These are phyloP conservation scores for Drosophila buzzatii DNA, from an alignment of 2,888 invertebrate species.

Conservation along the genomic window DNA sequence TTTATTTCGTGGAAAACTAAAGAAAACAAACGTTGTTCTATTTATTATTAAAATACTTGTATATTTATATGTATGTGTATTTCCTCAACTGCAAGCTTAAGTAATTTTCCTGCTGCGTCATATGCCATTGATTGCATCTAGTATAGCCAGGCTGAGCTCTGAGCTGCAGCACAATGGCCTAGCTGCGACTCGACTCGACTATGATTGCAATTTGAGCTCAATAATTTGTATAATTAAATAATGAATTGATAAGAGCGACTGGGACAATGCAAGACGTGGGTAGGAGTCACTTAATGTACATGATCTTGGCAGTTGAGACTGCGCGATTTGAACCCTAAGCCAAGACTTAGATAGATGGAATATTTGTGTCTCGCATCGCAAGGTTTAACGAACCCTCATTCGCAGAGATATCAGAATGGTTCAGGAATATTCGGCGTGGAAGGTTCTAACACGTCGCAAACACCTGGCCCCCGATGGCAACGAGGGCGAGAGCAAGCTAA, in stretches of 20 bases:
- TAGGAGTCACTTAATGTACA: constrained; percentile 33
- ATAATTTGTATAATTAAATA: constrained; percentile 61
- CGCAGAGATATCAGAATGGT: constrained; percentile 65
- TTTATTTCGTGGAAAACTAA: not conserved
- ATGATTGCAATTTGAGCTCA: constrained; percentile 60
- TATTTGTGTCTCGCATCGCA: not conserved
- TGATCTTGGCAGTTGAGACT: constrained; percentile 61
- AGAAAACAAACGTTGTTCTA: not conserved
- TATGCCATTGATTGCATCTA: not conserved
- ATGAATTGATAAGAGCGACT: constrained; percentile 48
- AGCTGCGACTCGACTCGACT: constrained; percentile 20
- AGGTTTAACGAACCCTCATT: constrained; percentile 56
- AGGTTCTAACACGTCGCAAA: constrained; percentile 84
- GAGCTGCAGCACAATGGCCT: constrained; percentile 30
- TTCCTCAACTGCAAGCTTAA: not conserved
- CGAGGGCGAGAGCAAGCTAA: constrained; percentile 81
- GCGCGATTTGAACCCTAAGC: constrained; percentile 39
- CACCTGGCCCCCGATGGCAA: constrained; percentile 68
- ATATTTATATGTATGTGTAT: not conserved
- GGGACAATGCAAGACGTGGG: constrained; percentile 30
- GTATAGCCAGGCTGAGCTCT: constrained; percentile 33
- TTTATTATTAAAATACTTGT: not conserved
- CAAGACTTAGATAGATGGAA: constrained; percentile 18
- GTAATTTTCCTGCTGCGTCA: constrained; percentile 20
- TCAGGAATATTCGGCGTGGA: constrained; percentile 82